A percentile compares a stretch with the other conserved stretches of the same genome.
These are phyloP conservation scores for Colaptes auratus DNA, from an alignment of 2,113 vertebrate species.

Conservation along the genomic window DNA sequence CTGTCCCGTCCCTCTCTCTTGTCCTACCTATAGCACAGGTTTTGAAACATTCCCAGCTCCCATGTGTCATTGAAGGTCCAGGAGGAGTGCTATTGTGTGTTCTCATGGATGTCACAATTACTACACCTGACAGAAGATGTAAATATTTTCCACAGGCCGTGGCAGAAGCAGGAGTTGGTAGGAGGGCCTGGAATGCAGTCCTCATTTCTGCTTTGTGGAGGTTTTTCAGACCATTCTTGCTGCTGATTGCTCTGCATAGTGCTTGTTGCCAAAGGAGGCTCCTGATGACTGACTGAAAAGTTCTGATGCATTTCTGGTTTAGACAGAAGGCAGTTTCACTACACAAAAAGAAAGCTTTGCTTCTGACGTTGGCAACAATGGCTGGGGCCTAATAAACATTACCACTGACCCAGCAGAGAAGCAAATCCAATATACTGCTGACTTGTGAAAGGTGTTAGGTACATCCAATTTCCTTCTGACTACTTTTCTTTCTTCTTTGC, in stretches of 20 bases:
- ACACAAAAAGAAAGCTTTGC: neutral
- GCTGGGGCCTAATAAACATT: neutral
- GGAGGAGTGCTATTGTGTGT: neutral
- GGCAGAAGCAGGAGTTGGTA: neutral
- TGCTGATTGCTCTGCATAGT: neutral
- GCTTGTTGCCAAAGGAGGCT: neutral
- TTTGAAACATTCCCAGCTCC: neutral
- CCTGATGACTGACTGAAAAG: neutral
- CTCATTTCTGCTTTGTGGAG: neutral
- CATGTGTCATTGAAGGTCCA: neutral
- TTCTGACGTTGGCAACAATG: neutral
- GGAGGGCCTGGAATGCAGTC: neutral
- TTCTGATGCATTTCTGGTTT: neutral
- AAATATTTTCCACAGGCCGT: neutral
- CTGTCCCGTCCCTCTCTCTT: neutral
- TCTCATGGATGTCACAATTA: neutral
- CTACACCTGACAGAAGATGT: accelerated
- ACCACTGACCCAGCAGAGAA: neutral
- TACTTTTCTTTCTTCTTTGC: neutral
- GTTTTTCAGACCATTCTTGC: neutral
- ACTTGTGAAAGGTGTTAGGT: neutral
- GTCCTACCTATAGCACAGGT: neutral
- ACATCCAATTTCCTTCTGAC: neutral
- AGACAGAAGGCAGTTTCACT: neutral
- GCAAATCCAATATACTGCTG: neutral